Conservation (phyloP, 2,888 invertebrate species). For the Theretra japonica region DNA sequence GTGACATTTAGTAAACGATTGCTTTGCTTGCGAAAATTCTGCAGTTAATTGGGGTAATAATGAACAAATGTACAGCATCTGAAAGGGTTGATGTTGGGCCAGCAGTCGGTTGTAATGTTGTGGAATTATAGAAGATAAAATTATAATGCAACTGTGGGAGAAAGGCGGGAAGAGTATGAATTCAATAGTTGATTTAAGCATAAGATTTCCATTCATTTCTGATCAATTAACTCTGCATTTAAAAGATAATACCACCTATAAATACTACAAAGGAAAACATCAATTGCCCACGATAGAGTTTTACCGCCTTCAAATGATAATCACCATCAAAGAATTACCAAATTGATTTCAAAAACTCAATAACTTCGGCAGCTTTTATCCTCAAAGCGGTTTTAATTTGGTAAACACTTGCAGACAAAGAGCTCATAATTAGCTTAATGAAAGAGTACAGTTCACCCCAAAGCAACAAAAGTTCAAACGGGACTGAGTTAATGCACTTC, state of each 20-base stretch:
- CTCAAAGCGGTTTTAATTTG: slow-evolving; percentile 21
- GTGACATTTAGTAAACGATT: too few relatives aligned
- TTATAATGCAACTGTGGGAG: too few relatives aligned
- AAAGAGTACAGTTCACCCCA: slow-evolving; percentile 22
- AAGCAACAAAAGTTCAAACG: slow-evolving; percentile 32
- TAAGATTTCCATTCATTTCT: too few relatives aligned
- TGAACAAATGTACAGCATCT: too few relatives aligned
- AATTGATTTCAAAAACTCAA: slow-evolving; percentile 14
- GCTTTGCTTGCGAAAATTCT: too few relatives aligned
- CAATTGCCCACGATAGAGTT: slow-evolving; percentile 5
- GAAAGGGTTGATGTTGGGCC: too few relatives aligned
- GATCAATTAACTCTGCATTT: too few relatives aligned
- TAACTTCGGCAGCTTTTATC: slow-evolving; percentile 4
- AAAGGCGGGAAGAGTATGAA: too few relatives aligned
- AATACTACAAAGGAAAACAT: neutral
- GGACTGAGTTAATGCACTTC: slow-evolving; percentile 45
- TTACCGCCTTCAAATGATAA: slow-evolving; percentile 5
- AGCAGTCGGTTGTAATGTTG: too few relatives aligned
- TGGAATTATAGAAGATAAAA: too few relatives aligned
- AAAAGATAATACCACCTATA: neutral
- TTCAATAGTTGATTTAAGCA: too few relatives aligned
- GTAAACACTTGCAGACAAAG: slow-evolving; percentile 47
- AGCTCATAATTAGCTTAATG: slow-evolving; percentile 48
- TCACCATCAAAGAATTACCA: neutral
- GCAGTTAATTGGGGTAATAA: too few relatives aligned